phyloP scores from a whole-genome alignment of 2,888 invertebrate genomes.

The Myopa testacea region DNA sequence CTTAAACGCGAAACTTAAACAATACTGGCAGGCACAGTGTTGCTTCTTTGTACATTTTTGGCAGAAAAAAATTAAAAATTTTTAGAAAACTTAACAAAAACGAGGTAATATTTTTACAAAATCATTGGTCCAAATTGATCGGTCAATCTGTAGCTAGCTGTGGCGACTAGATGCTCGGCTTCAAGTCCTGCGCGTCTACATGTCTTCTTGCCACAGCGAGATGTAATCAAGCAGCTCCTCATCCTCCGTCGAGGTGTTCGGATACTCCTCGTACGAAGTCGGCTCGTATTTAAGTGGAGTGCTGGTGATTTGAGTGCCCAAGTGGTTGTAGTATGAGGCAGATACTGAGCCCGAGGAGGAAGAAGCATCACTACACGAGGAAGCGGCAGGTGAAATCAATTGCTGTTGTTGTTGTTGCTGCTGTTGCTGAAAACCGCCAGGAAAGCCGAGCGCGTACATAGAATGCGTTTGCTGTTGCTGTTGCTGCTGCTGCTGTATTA shows the following conservation, averaged over 20 bases:
- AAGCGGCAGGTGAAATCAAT: slow-evolving; percentile 56
- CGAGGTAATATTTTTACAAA: slow-evolving; percentile 52
- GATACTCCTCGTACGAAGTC: slow-evolving; percentile 76
- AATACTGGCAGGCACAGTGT: slow-evolving; percentile 29
- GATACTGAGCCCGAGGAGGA: slow-evolving; percentile 47
- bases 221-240: slow-evolving; percentile 84
- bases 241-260: slow-evolving; percentile 79
- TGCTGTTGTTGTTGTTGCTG: slow-evolving; percentile 48
- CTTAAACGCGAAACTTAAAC: slow-evolving; percentile 16
- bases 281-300: slow-evolving; percentile 66
- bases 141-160: neutral
- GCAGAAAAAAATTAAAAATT: neutral
- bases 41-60: slow-evolving; percentile 32
- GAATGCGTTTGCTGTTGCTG: slow-evolving; percentile 7
- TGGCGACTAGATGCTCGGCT: slow-evolving; percentile 42
- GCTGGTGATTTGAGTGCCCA: neutral
- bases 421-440: slow-evolving; percentile 47
- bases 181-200: slow-evolving; percentile 45
- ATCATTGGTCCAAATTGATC: slow-evolving; percentile 40
- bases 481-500: slow-evolving; percentile 40
- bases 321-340: slow-evolving; percentile 39
- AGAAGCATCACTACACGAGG: slow-evolving; percentile 48
- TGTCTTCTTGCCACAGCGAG: slow-evolving; percentile 65
- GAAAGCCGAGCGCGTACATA: slow-evolving; percentile 44
- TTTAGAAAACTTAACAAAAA: slow-evolving; percentile 40